Conservation (phyloP, 1,140 invertebrate species). For the Rhysida immarginata region DNA sequence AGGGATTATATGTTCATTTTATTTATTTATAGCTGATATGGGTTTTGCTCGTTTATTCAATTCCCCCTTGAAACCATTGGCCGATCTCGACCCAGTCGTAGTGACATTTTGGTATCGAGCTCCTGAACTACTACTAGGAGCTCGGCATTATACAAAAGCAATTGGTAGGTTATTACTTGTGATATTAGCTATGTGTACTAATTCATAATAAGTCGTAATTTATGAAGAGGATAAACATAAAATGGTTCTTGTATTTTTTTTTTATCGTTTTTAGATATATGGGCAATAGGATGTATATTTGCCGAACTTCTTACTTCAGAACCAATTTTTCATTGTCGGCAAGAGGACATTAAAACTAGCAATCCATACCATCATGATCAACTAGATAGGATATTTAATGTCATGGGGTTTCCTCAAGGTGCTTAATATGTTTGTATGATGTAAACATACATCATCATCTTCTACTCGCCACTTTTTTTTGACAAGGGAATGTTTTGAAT, state of each 20-base stretch:
- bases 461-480: too few relatives aligned
- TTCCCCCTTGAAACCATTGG: constrained; percentile 91
- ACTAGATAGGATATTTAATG: constrained; percentile 96
- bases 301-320: constrained; percentile 91
- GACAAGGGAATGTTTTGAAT: too few relatives aligned
- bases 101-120: constrained; percentile 99
- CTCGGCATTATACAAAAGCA: constrained; percentile 96
- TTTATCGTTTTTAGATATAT: constrained; percentile 64
- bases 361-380: constrained; percentile 99
- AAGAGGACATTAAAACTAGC: constrained; percentile 99
- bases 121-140: constrained; percentile 87
- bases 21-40: constrained; percentile 69
- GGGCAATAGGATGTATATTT: constrained; percentile 99
- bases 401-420: constrained; percentile 93
- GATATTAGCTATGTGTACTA: neutral
- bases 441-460: too few relatives aligned
- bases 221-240: too few relatives aligned
- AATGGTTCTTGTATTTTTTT: neutral
- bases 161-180: constrained; percentile 78
- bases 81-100: constrained; percentile 96
- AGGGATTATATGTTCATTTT: too few relatives aligned
- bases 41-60: constrained; percentile 99
- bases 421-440: constrained; percentile 5
- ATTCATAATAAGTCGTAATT: too few relatives aligned
- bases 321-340: constrained; percentile 98